phyloP scores from a whole-genome alignment of 2,888 invertebrate genomes.

The Tachina lurida region DNA sequence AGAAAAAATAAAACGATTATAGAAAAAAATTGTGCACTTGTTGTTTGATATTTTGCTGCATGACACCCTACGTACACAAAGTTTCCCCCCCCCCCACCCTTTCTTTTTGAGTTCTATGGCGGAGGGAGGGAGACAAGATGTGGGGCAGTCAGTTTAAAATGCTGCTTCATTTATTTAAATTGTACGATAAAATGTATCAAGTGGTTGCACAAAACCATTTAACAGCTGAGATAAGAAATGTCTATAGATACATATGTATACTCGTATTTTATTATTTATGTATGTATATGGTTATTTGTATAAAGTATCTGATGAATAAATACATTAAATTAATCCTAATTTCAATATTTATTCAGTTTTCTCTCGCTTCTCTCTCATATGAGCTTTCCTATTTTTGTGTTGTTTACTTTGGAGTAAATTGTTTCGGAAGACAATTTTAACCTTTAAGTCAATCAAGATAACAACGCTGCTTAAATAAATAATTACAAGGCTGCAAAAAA shows the following conservation, averaged over 20 bases:
- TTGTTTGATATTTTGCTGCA: constrained; percentile 51
- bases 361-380: not conserved
- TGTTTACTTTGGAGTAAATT: constrained; percentile 37
- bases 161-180: constrained; percentile 41
- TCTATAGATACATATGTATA: constrained; percentile 26
- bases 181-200: constrained; percentile 1
- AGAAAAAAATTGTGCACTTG: constrained; percentile 57
- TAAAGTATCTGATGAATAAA: constrained; percentile 31
- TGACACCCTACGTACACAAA: not conserved
- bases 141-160: constrained; percentile 23
- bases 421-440: constrained; percentile 34
- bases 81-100: not conserved
- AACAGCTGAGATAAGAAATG: constrained; percentile 46
- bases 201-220: constrained; percentile 15
- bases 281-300: not conserved
- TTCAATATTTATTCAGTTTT: constrained; percentile 60
- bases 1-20: constrained; percentile 5
- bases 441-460: constrained; percentile 56
- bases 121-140: not conserved
- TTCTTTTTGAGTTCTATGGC: not conserved
- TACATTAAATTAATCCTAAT: constrained; percentile 57
- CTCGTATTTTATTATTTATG: not conserved
- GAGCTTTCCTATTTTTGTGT: not conserved
- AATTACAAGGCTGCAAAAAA: constrained; percentile 32
- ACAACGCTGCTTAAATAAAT: constrained; percentile 25